Conservation (phyloP, 1,140 invertebrate genomes). For the Nasonia vitripennis region DNA sequence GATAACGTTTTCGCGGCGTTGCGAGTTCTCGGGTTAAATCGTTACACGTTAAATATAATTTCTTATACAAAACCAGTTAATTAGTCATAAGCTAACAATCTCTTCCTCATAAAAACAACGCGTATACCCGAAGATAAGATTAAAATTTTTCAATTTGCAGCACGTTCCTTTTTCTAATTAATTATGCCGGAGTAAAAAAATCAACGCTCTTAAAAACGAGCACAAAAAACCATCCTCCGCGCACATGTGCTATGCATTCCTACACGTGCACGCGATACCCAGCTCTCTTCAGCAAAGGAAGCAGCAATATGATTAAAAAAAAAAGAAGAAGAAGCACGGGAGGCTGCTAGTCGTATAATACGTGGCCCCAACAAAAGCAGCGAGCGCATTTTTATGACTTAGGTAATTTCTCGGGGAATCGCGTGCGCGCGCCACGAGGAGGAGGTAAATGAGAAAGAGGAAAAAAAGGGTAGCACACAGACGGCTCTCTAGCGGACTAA, state of each 20-base stretch:
- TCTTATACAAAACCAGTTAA: no score
- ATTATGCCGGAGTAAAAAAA: not conserved
- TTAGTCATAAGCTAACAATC: no score
- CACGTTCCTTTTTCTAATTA: not conserved
- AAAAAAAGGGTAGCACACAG: not conserved
- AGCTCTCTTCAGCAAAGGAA: not conserved
- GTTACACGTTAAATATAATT: no score
- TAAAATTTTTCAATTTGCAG: not conserved
- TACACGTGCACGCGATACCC: not conserved
- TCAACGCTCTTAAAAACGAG: slow-evolving; percentile 13
- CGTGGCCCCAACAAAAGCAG: slow-evolving; percentile 8
- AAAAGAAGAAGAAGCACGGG: not conserved
- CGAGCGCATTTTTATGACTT: slow-evolving; percentile 37
- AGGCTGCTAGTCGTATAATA: not conserved
- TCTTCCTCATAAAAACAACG: not conserved
- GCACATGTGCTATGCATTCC: not conserved
- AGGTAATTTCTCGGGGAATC: slow-evolving; percentile 41
- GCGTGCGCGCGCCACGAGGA: not conserved
- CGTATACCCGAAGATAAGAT: not conserved
- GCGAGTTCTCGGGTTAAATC: not conserved
- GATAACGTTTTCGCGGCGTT: slow-evolving; percentile 31
- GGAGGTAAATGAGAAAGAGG: not conserved
- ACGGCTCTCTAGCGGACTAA: slow-evolving; percentile 3
- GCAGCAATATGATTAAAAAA: not conserved
- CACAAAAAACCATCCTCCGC: not conserved